Evolutionary conservation across 2,888 invertebrate species (phyloP).

Genomic region (Xestoiulus laeticollis): DNA sequence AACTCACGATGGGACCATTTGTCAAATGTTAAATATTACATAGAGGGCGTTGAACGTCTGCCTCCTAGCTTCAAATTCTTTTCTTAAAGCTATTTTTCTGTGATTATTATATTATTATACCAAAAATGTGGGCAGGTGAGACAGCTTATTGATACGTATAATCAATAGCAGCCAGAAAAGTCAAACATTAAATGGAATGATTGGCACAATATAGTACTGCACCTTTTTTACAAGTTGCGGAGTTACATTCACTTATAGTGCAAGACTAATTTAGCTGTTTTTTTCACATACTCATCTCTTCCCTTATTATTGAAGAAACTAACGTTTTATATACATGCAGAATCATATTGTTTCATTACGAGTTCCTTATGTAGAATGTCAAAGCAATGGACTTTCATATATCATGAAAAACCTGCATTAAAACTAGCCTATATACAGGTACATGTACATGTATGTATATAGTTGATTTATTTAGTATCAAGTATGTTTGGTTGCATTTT

Average conservation of each 20-base stretch:
- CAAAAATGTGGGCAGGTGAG: constrained; percentile 18
- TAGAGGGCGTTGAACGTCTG: neutral
- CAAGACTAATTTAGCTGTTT: too few relatives aligned
- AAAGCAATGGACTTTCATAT: too few relatives aligned
- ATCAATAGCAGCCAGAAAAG: neutral
- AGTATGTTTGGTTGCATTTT: neutral
- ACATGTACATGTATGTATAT: too few relatives aligned
- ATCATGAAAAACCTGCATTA: too few relatives aligned
- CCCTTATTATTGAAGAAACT: too few relatives aligned
- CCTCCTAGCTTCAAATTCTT: constrained; percentile 8
- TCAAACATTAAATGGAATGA: neutral
- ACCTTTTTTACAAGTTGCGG: neutral
- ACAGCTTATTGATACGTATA: constrained; percentile 22
- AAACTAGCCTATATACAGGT: too few relatives aligned
- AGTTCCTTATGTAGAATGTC: too few relatives aligned
- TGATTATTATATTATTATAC: neutral
- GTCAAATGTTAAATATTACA: constrained; percentile 15
- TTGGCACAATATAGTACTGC: neutral
- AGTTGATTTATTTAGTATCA: too few relatives aligned
- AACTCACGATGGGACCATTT: constrained; percentile 18
- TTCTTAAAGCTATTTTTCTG: constrained; percentile 14
- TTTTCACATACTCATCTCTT: too few relatives aligned
- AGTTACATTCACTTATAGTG: neutral
- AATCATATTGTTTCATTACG: too few relatives aligned
- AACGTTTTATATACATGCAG: too few relatives aligned